Evolutionary conservation across 1,140 invertebrate genomes (phyloP), one percentile per base, ranked within the genome.

Genomic region (Meloidogyne floridensis): DNA sequence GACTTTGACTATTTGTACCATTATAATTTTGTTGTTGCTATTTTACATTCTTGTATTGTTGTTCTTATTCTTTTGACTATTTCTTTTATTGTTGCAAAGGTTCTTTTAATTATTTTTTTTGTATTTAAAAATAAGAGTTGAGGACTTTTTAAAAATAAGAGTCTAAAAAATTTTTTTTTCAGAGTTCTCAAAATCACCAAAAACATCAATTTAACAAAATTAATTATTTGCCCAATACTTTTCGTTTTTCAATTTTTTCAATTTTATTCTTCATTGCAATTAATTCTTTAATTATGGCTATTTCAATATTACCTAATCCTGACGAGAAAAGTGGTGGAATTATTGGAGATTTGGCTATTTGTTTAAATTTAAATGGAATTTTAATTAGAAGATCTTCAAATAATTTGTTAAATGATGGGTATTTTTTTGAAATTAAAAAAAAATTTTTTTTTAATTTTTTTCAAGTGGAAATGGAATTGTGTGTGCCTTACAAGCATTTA

Each of bases 181-280:
- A 65, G 59, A 65, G 7, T 65, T 65, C 59, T n/a, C 59, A 65
- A 65, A 65, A 13, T 15, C 11, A 65, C 7, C 59, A 18, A 4
- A n/a, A 65, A 65, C 15, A 65, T n/a, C 59, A n/a, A 11, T 0
- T 54, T 18, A 47, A 47, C 7, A 8, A 65, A 65, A 65, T 65
- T 6, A 65, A n/a, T n/a, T 5, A 65, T 65, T 32, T 73, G 9
- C 72, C 51, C 4, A 73, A 73, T 42, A 5, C 13, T 2, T n/a
- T 53, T 6, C 11, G 18, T 76, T 76, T 56, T 76, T 73, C 51
- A 47, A 73, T 73, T 73, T 47, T 73, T 73, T 73, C 72, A 73
- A 43, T 73, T 73, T 20, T 47, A 32, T 73, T 73, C 72, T 73
- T 73, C 15, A 47, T 73, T 65, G 59, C 59, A 65, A 65, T 65